Percentiles rank a stretch among this genome's conserved stretches.
phyloP scores from a whole-genome alignment of 2,113 vertebrate species.

The Neoarius graeffei region DNA sequence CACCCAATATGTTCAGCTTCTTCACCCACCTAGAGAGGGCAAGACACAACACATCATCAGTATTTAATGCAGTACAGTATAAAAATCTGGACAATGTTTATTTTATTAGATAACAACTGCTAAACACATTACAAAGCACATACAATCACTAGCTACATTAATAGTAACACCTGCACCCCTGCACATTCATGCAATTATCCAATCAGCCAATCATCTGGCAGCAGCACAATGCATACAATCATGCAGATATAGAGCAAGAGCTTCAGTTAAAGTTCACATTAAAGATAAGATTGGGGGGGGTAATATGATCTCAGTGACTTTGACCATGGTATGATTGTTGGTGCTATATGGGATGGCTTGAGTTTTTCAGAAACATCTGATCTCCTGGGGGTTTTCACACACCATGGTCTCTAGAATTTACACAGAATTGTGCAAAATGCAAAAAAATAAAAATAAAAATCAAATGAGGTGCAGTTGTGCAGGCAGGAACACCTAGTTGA shows the following conservation, averaged over 20 bases:
- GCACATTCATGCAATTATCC: not conserved
- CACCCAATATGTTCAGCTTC: slow-evolving; percentile 61
- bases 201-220: not conserved
- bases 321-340: not conserved
- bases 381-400: not conserved
- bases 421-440: too few species aligned
- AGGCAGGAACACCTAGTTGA: not conserved
- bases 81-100: not conserved
- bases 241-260: not conserved
- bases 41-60: not conserved
- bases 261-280: not conserved
- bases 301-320: not conserved
- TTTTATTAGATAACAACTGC: not conserved
- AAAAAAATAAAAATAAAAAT: too few species aligned
- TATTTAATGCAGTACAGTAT: not conserved
- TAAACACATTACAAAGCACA: not conserved
- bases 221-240: not conserved
- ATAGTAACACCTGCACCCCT: not conserved
- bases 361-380: not conserved
- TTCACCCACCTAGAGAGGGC: slow-evolving; percentile 5
- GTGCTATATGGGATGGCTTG: not conserved
- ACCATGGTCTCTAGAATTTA: not conserved
- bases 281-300: not conserved
- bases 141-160: not conserved
- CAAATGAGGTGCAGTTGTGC: not conserved